These are phyloP conservation scores for Chaetops frenatus DNA, from an alignment of 2,113 vertebrate species.

Conservation along the genomic window DNA sequence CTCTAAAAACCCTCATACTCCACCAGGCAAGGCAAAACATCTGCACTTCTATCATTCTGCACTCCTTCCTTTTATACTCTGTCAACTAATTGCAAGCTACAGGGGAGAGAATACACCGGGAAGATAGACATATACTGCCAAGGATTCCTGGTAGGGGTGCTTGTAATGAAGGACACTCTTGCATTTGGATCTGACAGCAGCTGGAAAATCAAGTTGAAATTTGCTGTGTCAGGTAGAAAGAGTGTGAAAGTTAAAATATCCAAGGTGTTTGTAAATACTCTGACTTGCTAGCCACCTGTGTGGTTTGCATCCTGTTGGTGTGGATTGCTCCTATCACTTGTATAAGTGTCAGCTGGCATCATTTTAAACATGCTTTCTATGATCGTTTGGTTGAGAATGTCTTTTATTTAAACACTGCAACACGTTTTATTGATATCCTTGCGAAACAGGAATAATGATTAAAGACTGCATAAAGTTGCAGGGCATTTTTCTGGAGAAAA, in stretches of 20 bases:
- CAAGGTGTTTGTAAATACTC: constrained; percentile 71
- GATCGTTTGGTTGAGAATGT: constrained; percentile 61
- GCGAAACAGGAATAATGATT: constrained; percentile 57
- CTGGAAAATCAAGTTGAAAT: constrained; percentile 67
- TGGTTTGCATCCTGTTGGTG: constrained; percentile 57
- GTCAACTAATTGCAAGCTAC: constrained; percentile 65
- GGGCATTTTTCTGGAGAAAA: constrained; percentile 35
- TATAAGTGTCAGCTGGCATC: constrained; percentile 64
- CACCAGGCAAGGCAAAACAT: neutral
- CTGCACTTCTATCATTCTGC: constrained; percentile 31
- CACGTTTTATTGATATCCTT: constrained; percentile 61
- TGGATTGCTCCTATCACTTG: constrained; percentile 40
- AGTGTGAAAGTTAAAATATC: constrained; percentile 58
- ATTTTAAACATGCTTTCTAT: constrained; percentile 56
- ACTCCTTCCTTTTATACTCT: constrained; percentile 39
- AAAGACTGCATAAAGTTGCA: constrained; percentile 46
- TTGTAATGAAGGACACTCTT: constrained; percentile 64
- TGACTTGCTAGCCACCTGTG: constrained; percentile 49
- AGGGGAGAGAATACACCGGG: neutral
- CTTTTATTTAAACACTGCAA: constrained; percentile 57
- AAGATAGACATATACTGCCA: constrained; percentile 55
- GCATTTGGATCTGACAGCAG: constrained; percentile 71
- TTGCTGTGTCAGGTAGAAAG: constrained; percentile 72
- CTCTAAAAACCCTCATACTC: neutral
- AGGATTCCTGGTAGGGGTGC: constrained; percentile 65